Base-by-base conservation (phyloP, 37 sponge, comb jelly and placozoan species). In the Chondrilla cf. caribensis region DNA sequence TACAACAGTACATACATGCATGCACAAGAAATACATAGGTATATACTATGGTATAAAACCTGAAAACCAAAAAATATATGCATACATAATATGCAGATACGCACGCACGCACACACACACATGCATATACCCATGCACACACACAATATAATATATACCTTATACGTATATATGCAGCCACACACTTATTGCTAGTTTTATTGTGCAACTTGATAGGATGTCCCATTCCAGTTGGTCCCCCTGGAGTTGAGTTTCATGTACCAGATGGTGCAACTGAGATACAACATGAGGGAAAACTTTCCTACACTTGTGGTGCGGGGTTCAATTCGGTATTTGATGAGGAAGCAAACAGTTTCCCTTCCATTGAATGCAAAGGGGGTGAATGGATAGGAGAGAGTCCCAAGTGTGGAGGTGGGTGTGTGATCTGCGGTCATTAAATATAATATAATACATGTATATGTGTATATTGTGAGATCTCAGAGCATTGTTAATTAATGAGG, bases 31-130 rank as follows among this genome's bases (percentile, higher is more conserved):
- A n/a, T n/a, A n/a, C n/a, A n/a, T n/a, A n/a, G n/a, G n/a, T n/a
- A n/a, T n/a, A n/a, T n/a, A n/a, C n/a, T n/a, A n/a, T n/a, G n/a
- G n/a, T n/a, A n/a, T n/a, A n/a, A n/a, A n/a, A n/a, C n/a, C n/a
- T n/a, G n/a, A n/a, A n/a, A n/a, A n/a, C n/a, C n/a, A n/a, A n/a
- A n/a, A n/a, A n/a, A n/a, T n/a, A n/a, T n/a, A n/a, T n/a, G n/a
- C n/a, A n/a, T n/a, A 47, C 51, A 47, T 14, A 47, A 47, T 47
- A 47, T 47, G 51, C 51, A 47, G 11, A 47, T 47, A 58, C 21
- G 81, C 85, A 84, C 89, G 84, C 51, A 89, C 89, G 81, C 84
- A 60, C 36, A 81, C 1, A 29, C 51, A 47, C 51, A 47, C 31
- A 28, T 14, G 14, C 65, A 62, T 14, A 62, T 11, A 47, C 51